Conservation (phyloP, 2,113 vertebrate species). For the Oreochromis niloticus region DNA sequence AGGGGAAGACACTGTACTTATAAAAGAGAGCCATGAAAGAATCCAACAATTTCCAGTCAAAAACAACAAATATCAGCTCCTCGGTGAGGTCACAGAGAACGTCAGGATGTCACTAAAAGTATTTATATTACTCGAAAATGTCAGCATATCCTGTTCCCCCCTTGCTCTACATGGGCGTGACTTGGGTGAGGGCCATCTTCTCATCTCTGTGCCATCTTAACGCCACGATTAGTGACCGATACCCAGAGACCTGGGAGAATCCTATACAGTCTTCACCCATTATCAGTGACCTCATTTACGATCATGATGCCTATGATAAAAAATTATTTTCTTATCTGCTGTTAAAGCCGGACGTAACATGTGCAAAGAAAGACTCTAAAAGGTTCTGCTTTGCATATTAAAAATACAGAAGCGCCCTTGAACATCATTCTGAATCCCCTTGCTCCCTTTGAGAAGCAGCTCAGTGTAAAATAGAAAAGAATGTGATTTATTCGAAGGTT, state of each 20-base stretch:
- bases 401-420: neutral
- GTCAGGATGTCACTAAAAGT: neutral
- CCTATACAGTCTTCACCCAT: neutral
- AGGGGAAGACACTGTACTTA: neutral
- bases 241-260: neutral
- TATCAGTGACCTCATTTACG: neutral
- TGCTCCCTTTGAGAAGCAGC: neutral
- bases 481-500: conserved; percentile 11
- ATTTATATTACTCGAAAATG: neutral
- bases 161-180: neutral
- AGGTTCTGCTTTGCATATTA: neutral
- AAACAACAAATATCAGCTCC: neutral
- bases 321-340: neutral
- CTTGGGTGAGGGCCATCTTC: neutral
- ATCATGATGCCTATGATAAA: neutral
- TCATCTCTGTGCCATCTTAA: neutral
- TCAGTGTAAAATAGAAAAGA: conserved; percentile 12
- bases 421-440: neutral
- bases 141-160: neutral
- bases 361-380: neutral
- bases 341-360: neutral
- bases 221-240: neutral
- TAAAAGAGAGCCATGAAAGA: neutral
- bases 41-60: neutral
- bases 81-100: neutral